Base-by-base conservation (phyloP, 1,140 invertebrate species). In the Polyergus mexicanus region DNA sequence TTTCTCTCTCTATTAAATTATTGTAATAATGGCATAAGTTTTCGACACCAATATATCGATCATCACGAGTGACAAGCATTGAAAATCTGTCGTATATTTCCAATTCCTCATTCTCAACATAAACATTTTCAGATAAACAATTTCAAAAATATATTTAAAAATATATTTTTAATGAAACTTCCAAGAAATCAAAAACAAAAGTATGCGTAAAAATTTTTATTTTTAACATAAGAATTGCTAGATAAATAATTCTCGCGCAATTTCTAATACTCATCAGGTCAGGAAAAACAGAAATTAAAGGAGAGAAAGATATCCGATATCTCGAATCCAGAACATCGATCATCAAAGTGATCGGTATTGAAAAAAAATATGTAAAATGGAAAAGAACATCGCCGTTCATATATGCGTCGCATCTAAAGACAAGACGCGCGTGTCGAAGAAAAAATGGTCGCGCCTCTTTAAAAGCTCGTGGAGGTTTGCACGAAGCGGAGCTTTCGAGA, bases 381-480 rank as follows among this genome's bases (percentile, higher is more conserved):
- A 38, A 41, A 69, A 41, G 32, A 38, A 16, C 13, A 8, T 44
- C 11, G 58, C 1, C n/a, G 35, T 25, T 76, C 10, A 22, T 41
- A 62, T 11, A 19, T 62, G 56, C 56, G 74, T 66, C 32, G 47
- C 28, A 56, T 65, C 11, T 7, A 35, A 69, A 69, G 68, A 8
- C 44, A 51, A 28, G 3, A 22, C 11, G 77, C 44, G 60, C 63
- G 77, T 32, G 32, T 80, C 47, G 11, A 25, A n/a, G 13, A 38
- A 35, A 22, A 38, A 54, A 54, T 76, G 58, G 60, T 41, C 68
- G 86, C 71, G 87, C 74, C 72, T 78, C 87, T 88, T 88, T 88
- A 88, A 88, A 88, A 88, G 68, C 83, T 75, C 75, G 35, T 65
- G 32, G 66, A 32, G 68, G 69, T 88, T 89, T 81, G 62, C 69